phyloP scores from a whole-genome alignment of 2,113 vertebrate species.

The Etheostoma cragini region DNA sequence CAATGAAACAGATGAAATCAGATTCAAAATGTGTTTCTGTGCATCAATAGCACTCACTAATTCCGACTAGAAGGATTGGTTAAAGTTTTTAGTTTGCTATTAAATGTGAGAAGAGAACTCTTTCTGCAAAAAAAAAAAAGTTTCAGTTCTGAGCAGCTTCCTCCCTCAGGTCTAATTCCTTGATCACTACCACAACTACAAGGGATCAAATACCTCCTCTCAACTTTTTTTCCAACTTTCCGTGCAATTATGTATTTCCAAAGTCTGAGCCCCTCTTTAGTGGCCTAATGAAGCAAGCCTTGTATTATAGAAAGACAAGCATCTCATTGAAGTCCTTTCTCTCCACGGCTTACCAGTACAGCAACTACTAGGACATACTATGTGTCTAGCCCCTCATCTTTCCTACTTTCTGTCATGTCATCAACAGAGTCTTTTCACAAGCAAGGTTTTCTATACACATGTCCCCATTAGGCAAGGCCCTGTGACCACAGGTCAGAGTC shows the following conservation, averaged over 20 bases:
- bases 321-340: conserved; percentile 51
- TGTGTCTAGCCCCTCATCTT: conserved; percentile 32
- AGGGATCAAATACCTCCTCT: conserved; percentile 22
- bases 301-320: conserved; percentile 43
- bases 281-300: conserved; percentile 46
- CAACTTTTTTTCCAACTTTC: conserved; percentile 36
- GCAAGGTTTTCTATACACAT: conserved; percentile 61
- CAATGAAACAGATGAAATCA: neutral
- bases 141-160: conserved; percentile 16
- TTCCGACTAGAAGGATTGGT: neutral
- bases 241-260: conserved; percentile 49
- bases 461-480: conserved; percentile 65
- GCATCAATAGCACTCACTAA: neutral
- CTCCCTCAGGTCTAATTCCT: conserved; percentile 31
- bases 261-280: neutral
- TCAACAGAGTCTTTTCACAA: conserved; percentile 59
- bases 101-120: neutral
- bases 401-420: conserved; percentile 47
- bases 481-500: conserved; percentile 60
- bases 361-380: conserved; percentile 26
- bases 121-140: neutral
- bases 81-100: conserved; percentile 16
- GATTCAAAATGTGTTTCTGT: neutral
- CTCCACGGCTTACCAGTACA: conserved; percentile 21
- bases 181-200: conserved; percentile 1